Evolutionary conservation across 2,113 vertebrate species (phyloP), one percentile per base, ranked within the genome.

Genomic region (Elaphurus davidianus): DNA sequence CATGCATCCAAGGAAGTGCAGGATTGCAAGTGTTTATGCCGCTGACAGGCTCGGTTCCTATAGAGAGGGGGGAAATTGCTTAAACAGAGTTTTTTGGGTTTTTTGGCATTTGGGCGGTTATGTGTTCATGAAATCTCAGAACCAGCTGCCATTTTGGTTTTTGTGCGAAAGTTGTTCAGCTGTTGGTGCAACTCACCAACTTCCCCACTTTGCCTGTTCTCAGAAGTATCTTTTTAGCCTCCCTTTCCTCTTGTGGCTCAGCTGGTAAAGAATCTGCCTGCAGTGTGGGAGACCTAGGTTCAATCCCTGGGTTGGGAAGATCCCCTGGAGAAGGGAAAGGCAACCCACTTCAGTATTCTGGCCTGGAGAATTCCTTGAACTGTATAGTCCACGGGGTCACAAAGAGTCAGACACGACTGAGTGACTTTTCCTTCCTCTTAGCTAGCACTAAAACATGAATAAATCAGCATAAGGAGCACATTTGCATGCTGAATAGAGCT

Each of bases 31-130:
- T 98, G 99, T 99, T 99, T 99, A 98, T 99, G 99, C 99, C 98
- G 99, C 99, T 99, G 98, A 99, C 99, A 99, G 98, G 98, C 99
- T 98, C 96, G 98, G 99, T 99, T 99, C 99, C 99, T 99, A 99
- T 98, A 99, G 99, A 99, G 99, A 99, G 98, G 98, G 98, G 12
- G 97, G 97, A 98, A 99, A 96, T 98, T 98, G 99, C 99, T 98
- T 98, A 98, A 98, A 99, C 97, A 97, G 98, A 98, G 98, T 98
- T 98, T 98, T 96, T 4, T 28, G 95, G 7, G 21, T 3, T 94
- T 98, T 98, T 98, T 98, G 98, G 97, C 98, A 97, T 98, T 98
- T 95, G 96, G 64, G 78, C 96, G 96, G 81, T 97, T 95, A 62
- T 97, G 97, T 90, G 97, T 96, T 98, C 92, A 79, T 83, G 98